A percentile compares a stretch with the other conserved stretches of the same genome.
These are phyloP conservation scores for Pemphredon lugubris DNA, from an alignment of 2,888 invertebrate genomes.

Conservation along the genomic window DNA sequence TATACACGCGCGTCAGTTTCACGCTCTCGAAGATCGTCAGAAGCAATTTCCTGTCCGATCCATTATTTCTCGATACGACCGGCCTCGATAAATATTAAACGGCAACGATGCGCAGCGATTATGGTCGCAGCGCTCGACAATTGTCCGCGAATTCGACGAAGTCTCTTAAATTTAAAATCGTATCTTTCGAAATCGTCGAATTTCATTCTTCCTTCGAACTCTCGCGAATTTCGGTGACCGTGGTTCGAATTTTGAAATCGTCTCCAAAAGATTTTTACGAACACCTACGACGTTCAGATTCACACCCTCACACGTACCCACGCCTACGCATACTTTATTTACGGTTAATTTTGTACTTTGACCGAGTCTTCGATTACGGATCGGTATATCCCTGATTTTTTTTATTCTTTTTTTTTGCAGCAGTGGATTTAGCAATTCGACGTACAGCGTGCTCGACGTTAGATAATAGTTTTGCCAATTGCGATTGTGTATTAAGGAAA, in stretches of 20 bases:
- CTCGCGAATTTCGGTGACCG: background rate
- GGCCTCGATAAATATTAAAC: constrained; percentile 49
- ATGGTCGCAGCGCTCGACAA: constrained; percentile 1
- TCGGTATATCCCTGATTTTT: constrained; percentile 29
- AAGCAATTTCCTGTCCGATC: constrained; percentile 39
- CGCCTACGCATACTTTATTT: constrained; percentile 27
- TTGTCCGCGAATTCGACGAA: constrained; percentile 3
- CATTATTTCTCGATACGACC: constrained; percentile 31
- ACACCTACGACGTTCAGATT: background rate
- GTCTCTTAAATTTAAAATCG: constrained; percentile 6
- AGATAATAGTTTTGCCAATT: background rate
- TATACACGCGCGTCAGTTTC: constrained; percentile 26
- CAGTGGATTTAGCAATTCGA: constrained; percentile 23
- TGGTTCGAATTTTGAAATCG: background rate
- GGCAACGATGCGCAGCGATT: constrained; percentile 20
- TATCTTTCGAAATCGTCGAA: background rate
- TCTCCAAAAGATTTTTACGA: background rate
- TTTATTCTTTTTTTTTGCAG: constrained; percentile 11
- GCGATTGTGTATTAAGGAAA: background rate
- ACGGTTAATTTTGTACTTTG: constrained; percentile 61
- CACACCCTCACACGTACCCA: background rate
- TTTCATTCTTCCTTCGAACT: background rate
- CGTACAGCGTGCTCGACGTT: constrained; percentile 37
- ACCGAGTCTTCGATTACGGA: constrained; percentile 24
- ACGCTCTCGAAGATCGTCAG: constrained; percentile 35